Evolutionary conservation across 1,140 invertebrate species (phyloP), one percentile per base, ranked within the genome.

Genomic region (Drosophila busckii): DNA sequence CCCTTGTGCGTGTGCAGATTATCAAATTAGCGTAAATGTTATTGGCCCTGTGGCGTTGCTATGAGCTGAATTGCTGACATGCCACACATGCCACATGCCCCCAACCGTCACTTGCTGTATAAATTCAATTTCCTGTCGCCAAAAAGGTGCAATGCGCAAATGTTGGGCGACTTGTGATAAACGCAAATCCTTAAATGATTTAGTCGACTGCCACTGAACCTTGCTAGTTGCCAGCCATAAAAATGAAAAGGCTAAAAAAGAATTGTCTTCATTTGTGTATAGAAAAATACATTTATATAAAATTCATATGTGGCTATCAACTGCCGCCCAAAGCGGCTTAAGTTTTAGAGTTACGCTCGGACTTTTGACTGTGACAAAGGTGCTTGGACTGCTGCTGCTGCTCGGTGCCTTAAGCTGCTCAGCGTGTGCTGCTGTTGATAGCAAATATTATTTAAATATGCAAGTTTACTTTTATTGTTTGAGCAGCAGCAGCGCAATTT

Each of bases 21-120:
- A 84, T 78, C 69, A 84, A 84, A 84, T 84, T 84, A 84, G 80
- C 69, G 69, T 75, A 84, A 84, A 84, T 84, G 75, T 82, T 75
- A 82, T 82, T 70, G 75, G 76, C 70, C 76, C 58, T 53, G n/a
- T 59, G 56, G 75, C 46, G 58, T 56, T 56, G 56, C 28, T 54
- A n/a, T 37, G 23, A 28, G 35, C 35, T 49, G 45, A 12, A 68
- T 56, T 63, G 49, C 62, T 42, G 58, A 80, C 68, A 64, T 64
- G 53, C 46, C 55, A 52, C 32, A 46, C 45, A 52, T 63, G 60
- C 56, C 46, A 41, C 35, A 49, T 28, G 46, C 22, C 25, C 41
- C 3, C 49, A 12, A 9, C 20, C 3, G n/a, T 17, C 19, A 10
- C 41, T n/a, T 20, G 38, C 19, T 53, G 38, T 71, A 69, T 55